A percentile compares a stretch with the other conserved stretches of the same genome.
These are phyloP conservation scores for Drosophila parvula DNA, from an alignment of 1,140 invertebrate species.

Conservation along the genomic window DNA sequence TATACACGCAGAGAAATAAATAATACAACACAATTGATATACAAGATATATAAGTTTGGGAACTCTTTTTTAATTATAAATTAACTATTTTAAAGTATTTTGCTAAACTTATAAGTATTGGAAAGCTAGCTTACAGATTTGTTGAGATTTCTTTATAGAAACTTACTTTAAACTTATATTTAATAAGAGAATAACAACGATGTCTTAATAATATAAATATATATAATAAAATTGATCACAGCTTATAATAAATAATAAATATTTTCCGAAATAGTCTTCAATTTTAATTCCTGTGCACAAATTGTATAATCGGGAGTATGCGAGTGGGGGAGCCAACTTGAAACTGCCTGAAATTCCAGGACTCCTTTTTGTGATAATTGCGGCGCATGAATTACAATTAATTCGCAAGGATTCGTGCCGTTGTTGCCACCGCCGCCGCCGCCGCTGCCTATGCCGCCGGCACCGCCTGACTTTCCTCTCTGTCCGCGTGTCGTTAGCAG, in stretches of 20 bases:
- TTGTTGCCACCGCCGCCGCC: background rate
- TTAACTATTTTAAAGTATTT: too few species aligned
- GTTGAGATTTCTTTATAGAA: too few species aligned
- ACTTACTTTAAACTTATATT: background rate
- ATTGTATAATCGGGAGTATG: background rate
- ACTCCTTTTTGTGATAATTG: slow-evolving; percentile 73
- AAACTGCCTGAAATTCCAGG: slow-evolving; percentile 34
- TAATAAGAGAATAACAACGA: background rate
- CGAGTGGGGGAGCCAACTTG: slow-evolving; percentile 17
- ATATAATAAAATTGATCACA: background rate
- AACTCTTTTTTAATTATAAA: too few species aligned
- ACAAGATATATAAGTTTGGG: background rate
- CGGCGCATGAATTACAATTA: slow-evolving; percentile 82
- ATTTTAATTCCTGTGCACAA: background rate
- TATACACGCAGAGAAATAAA: background rate
- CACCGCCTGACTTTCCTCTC: slow-evolving; percentile 18
- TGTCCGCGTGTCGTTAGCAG: slow-evolving; percentile 76
- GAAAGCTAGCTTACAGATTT: too few species aligned
- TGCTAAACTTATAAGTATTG: too few species aligned
- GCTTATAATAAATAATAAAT: background rate
- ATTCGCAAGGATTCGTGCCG: slow-evolving; percentile 78
- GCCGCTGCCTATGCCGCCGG: background rate
- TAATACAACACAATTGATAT: background rate
- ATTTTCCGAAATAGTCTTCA: too few species aligned
- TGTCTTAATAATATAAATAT: background rate